These are phyloP conservation scores for Steatocranus sp. DNA, from an alignment of 2,797 vertebrate genomes.

Conservation along the genomic window DNA sequence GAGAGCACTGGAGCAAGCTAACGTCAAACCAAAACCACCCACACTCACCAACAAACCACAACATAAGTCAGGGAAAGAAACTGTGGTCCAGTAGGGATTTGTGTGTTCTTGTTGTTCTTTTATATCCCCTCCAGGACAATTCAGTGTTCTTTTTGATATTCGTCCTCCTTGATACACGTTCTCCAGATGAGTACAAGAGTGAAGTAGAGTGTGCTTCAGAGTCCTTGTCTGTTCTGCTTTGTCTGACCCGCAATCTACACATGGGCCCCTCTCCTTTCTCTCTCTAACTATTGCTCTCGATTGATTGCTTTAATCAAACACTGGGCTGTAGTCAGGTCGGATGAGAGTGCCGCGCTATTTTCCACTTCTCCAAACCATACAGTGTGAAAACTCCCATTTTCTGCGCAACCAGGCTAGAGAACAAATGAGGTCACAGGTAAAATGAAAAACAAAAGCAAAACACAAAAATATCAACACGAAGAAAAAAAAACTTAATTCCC, in stretches of 20 bases:
- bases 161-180: slow-evolving; percentile 35
- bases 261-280: neutral
- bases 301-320: slow-evolving; percentile 64
- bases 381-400: slow-evolving; percentile 29
- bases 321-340: slow-evolving; percentile 1
- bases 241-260: slow-evolving; percentile 30
- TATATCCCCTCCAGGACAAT: slow-evolving; percentile 26
- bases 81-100: neutral
- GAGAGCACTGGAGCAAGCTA: slow-evolving; percentile 2
- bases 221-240: slow-evolving; percentile 45
- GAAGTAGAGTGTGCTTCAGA: slow-evolving; percentile 38
- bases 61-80: slow-evolving; percentile 5
- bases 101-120: slow-evolving; percentile 16
- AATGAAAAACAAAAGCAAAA: slow-evolving; percentile 5
- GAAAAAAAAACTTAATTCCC: neutral
- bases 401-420: slow-evolving; percentile 11
- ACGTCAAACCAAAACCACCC: slow-evolving; percentile 36
- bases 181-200: slow-evolving; percentile 35
- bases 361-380: slow-evolving; percentile 34
- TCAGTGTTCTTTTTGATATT: slow-evolving; percentile 35
- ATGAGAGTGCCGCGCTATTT: slow-evolving; percentile 28
- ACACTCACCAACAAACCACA: slow-evolving; percentile 1
- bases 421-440: slow-evolving; percentile 25
- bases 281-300: neutral
- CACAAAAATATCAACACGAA: neutral